A percentile compares a stretch with the other conserved stretches of the same genome.
These are phyloP conservation scores for Epizoanthus illoricatus DNA, from an alignment of 92 coral and sea anemone genomes.

Conservation along the genomic window DNA sequence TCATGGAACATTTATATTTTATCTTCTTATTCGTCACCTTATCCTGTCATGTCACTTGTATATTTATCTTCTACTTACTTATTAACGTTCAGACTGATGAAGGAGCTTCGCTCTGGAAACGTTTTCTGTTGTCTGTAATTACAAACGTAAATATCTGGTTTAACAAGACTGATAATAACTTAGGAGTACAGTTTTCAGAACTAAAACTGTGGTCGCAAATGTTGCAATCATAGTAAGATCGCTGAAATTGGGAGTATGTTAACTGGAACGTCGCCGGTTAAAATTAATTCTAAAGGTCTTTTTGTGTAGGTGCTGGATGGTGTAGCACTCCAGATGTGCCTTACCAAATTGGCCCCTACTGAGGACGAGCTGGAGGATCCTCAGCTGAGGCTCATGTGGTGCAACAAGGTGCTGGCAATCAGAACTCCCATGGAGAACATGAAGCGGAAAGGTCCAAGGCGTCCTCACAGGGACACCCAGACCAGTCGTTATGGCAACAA, in stretches of 20 bases:
- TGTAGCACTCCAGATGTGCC: constrained; percentile 74
- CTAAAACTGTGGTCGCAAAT: too few species aligned
- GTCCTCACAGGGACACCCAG: not conserved
- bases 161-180: too few species aligned
- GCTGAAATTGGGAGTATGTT: not conserved
- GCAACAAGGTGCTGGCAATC: constrained; percentile 72
- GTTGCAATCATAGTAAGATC: too few species aligned
- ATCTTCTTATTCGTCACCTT: too few species aligned
- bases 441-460: constrained; percentile 22
- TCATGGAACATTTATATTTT: too few species aligned
- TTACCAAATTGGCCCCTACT: constrained; percentile 64
- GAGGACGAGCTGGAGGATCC: constrained; percentile 55
- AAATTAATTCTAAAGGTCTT: not conserved
- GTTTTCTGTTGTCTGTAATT: too few species aligned
- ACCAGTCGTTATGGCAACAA: constrained; percentile 47
- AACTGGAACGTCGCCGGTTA: not conserved
- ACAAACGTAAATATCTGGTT: too few species aligned
- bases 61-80: too few species aligned
- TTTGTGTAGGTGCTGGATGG: constrained; percentile 68
- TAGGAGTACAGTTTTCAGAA: too few species aligned
- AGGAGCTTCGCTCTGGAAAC: too few species aligned
- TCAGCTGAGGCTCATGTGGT: constrained; percentile 65
- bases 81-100: too few species aligned
- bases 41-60: too few species aligned
- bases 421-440: constrained; percentile 67